These are phyloP conservation scores for Oenanthe melanoleuca DNA, from an alignment of 2,113 vertebrate genomes.

Conservation along the genomic window DNA sequence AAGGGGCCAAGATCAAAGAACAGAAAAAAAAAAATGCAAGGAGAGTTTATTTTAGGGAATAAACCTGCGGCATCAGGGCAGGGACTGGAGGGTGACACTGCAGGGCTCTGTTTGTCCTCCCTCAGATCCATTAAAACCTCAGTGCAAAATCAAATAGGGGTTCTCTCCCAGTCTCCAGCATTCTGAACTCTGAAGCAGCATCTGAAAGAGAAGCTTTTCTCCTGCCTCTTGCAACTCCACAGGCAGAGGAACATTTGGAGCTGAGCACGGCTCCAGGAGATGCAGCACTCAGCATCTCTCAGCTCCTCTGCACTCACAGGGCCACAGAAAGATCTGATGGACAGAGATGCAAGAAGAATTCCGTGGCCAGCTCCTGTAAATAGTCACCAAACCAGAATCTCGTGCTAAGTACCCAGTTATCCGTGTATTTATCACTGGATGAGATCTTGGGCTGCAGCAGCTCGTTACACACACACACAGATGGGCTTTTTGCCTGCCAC, in stretches of 20 bases:
- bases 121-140: neutral
- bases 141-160: neutral
- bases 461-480: neutral
- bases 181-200: neutral
- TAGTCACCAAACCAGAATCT: too few species aligned
- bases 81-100: neutral
- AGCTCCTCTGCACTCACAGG: neutral
- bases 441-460: neutral
- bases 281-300: neutral
- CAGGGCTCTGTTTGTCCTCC: neutral
- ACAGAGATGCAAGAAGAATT: neutral
- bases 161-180: neutral
- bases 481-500: neutral
- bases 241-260: constrained; percentile 28
- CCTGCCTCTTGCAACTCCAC: constrained; percentile 4
- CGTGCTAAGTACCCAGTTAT: neutral
- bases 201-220: neutral
- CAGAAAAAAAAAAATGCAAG: neutral
- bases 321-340: neutral
- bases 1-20: neutral
- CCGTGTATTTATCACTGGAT: neutral
- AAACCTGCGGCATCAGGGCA: neutral
- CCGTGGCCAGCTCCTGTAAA: neutral
- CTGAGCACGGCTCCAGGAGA: neutral
- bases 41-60: neutral